Base-by-base conservation (phyloP, 1,140 invertebrate genomes). In the Zaprionus gabonicus region DNA sequence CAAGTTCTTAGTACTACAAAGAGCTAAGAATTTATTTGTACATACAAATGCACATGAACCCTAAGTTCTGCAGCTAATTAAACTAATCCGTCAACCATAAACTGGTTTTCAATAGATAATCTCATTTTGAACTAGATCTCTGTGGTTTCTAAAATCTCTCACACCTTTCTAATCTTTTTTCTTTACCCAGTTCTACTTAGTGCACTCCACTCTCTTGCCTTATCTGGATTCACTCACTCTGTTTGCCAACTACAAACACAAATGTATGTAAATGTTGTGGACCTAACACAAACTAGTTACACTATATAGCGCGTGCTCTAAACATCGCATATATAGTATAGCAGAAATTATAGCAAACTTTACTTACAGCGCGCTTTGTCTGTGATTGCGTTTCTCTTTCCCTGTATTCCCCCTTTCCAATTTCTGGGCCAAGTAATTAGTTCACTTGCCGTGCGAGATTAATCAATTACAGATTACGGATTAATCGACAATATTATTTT, bases 401-500 rank as follows among this genome's bases (percentile, higher is more conserved):
- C 31, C 36, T 5, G 13, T 41, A 20, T 41, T 41, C 38, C 38
- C 15, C 13, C n/a, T 41, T n/a, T 9, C 1, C 7, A 9, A 46
- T 46, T 56, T 56, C 25, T 51, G 46, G 46, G 46, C 46, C 46
- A 51, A 51, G 46, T 25, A 25, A 51, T 51, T 51, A 51, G 46
- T 51, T 51, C 46, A 51, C 23, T 56, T 56, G 53, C 25, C 17
- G 49, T 7, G 41, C 1, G 46, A 51, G 46, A 51, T 51, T 51
- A 51, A 51, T 51, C 46, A 51, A 56, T 56, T 56, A 27, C 12
- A 28, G 53, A 56, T 56, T 56, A 56, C 53, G 7, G 53, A 25
- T 56, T 56, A 56, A 56, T 56, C 53, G 27, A 25, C n/a, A 28
- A 56, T 56, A 56, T 31, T 53, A 36, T 51, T 36, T 69, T 41